Evolutionary conservation across 2,888 invertebrate species (phyloP), one percentile per base, ranked within the genome.

Genomic region (Helleia helle): DNA sequence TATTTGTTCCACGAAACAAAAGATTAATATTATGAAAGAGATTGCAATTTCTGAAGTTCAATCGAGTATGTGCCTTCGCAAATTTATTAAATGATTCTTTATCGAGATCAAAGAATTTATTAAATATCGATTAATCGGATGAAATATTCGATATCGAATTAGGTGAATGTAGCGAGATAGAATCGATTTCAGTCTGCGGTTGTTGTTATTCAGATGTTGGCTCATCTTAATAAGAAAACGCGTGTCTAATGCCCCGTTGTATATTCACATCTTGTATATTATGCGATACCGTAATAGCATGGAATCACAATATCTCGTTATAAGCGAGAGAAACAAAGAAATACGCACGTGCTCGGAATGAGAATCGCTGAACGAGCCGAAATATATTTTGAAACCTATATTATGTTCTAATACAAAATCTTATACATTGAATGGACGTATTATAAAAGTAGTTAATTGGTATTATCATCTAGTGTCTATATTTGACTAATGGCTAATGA

Each of bases 241-340:
- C 75, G 75, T 77, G 71, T 70, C 65, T 75, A 76, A 76, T 69
- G 68, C 64, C 67, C 67, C 71, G 75, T 75, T 75, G 75, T 76
- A 74, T 81, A 79, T 80, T 79, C 77, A 71, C 71, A 71, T 74
- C 70, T 69, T 69, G 59, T 68, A 66, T 74, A 67, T 71, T 31
- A 73, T 72, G 72, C 69, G 72, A 73, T 69, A 67, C 71, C 65
- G 72, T 80, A 79, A 80, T 80, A 65, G 74, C 59, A 59, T 55
- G 62, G 73, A 80, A 80, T 81, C 83, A 79, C 75, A 81, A 81
- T 81, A 81, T 79, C 79, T 79, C 76, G 80, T 81, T 80, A 79
- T 76, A 77, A 69, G 67, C 70, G 70, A 63, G 59, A 62, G 69
- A 79, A 79, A 79, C 80, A 81, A 81, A 81, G 79, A 77, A 79